Percentiles rank a stretch among this genome's conserved stretches.
Conservation (phyloP, 2,888 invertebrate genomes). For the Andrena marginata region DNA sequence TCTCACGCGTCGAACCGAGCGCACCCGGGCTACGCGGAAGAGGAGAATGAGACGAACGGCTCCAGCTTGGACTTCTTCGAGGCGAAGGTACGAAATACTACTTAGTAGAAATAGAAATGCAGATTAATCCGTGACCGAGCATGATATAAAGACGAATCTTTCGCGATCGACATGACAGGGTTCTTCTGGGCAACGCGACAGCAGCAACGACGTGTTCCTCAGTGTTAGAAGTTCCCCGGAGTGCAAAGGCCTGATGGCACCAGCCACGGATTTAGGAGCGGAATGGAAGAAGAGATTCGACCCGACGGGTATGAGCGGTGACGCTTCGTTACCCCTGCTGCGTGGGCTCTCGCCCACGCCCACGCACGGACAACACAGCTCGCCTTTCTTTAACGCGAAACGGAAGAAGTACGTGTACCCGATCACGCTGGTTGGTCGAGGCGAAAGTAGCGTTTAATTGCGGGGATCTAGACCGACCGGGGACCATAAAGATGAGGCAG, state of each 20-base stretch:
- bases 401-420: slow-evolving; percentile 89
- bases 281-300: slow-evolving; percentile 82
- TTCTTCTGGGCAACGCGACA: slow-evolving; percentile 76
- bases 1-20: slow-evolving; percentile 76
- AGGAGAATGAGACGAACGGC: slow-evolving; percentile 78
- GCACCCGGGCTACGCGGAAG: slow-evolving; percentile 78
- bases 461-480: slow-evolving; percentile 47
- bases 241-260: slow-evolving; percentile 82
- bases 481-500: slow-evolving; percentile 55
- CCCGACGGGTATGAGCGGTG: slow-evolving; percentile 60
- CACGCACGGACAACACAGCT: slow-evolving; percentile 78
- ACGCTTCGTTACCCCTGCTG: slow-evolving; percentile 87
- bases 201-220: slow-evolving; percentile 80
- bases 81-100: slow-evolving; percentile 74
- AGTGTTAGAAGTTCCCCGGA: slow-evolving; percentile 82
- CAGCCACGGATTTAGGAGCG: slow-evolving; percentile 81
- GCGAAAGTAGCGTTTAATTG: slow-evolving; percentile 87
- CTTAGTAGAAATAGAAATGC: not conserved
- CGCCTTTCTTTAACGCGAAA: slow-evolving; percentile 87
- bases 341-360: slow-evolving; percentile 85
- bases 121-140: no score
- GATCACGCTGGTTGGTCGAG: slow-evolving; percentile 85
- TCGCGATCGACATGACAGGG: slow-evolving; percentile 58
- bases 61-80: slow-evolving; percentile 82
- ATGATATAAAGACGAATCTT: no score